These are phyloP conservation scores for Chloropsis hardwickii DNA, from an alignment of 2,113 vertebrate species.

Conservation along the genomic window DNA sequence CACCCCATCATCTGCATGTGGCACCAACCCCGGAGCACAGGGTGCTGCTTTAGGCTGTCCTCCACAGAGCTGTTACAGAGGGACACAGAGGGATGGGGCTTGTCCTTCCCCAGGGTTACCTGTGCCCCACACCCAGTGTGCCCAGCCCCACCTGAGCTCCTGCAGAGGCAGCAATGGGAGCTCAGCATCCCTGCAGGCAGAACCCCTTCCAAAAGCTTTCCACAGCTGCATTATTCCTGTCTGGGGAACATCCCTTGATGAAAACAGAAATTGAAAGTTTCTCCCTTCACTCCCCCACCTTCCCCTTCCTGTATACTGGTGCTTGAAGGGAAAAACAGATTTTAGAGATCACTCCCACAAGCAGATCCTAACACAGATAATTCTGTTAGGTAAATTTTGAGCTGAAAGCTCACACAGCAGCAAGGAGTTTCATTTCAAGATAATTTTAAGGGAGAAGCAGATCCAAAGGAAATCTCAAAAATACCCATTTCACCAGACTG, in stretches of 20 bases:
- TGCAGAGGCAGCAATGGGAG: background rate
- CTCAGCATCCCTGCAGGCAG: accelerated
- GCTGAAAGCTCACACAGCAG: background rate
- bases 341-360: background rate
- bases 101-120: background rate
- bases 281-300: background rate
- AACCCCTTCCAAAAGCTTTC: background rate
- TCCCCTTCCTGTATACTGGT: background rate
- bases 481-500: background rate
- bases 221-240: background rate
- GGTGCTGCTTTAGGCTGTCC: background rate
- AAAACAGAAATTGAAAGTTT: background rate
- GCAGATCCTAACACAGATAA: background rate
- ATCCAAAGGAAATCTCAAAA: background rate
- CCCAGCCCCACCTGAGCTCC: background rate
- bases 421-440: background rate
- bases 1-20: accelerated
- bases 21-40: background rate
- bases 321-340: background rate
- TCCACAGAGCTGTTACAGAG: background rate
- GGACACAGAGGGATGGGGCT: background rate
- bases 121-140: background rate
- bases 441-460: background rate
- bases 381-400: background rate
- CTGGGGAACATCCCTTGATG: background rate